Evolutionary conservation across 1,140 invertebrate genomes (phyloP).

Genomic region (Tyrophagus putrescentiae): DNA sequence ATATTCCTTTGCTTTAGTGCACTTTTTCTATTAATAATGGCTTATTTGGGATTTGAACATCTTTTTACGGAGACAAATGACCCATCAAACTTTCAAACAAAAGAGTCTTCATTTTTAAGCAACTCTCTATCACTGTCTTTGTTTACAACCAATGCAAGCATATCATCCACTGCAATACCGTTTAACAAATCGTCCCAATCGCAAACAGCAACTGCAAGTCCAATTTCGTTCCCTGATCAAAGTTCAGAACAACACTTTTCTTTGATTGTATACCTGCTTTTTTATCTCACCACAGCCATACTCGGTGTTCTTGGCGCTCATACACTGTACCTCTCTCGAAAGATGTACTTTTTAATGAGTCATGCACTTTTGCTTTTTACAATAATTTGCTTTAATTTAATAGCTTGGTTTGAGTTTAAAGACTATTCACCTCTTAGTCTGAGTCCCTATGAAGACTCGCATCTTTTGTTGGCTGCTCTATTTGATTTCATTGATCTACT

Average conservation of each 20-base stretch:
- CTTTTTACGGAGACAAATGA: no score
- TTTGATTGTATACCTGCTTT: neutral
- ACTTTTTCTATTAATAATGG: neutral
- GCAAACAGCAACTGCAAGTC: no score
- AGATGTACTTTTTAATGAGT: neutral
- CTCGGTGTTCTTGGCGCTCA: neutral
- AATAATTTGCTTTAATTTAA: neutral
- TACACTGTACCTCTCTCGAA: neutral
- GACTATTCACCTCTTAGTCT: neutral
- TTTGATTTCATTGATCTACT: conserved; percentile 11
- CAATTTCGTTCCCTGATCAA: no score
- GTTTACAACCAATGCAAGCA: no score
- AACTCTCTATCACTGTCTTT: no score
- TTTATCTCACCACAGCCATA: neutral
- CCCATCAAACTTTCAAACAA: no score
- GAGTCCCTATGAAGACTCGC: neutral
- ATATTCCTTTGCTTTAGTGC: conserved; percentile 7
- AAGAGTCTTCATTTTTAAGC: no score
- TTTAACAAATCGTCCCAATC: no score
- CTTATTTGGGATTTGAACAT: neutral
- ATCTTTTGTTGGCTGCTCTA: neutral
- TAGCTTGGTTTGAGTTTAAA: conserved; percentile 6
- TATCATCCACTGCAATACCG: no score
- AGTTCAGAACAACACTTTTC: no score
- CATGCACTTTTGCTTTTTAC: neutral